Conservation (phyloP, 2,113 vertebrate species). For the Nycticryphes semicollaris region DNA sequence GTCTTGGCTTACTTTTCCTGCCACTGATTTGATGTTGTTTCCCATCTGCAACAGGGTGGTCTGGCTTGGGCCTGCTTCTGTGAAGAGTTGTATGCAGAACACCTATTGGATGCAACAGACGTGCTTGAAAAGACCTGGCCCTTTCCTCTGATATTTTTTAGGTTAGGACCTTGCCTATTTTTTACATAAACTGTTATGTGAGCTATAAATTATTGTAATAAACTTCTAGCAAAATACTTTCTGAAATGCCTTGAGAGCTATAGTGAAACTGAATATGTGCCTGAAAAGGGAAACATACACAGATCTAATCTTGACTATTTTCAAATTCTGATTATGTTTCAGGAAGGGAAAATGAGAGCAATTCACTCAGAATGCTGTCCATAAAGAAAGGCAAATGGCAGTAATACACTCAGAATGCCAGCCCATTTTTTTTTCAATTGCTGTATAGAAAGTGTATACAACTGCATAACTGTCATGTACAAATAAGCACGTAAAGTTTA, state of each 20-base stretch:
- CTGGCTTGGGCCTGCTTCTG: not conserved
- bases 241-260: not conserved
- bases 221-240: not conserved
- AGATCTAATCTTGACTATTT: not conserved
- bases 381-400: not conserved
- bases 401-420: not conserved
- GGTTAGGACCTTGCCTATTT: not conserved
- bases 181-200: not conserved
- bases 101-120: not conserved
- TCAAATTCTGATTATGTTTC: not conserved
- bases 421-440: not conserved
- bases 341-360: not conserved
- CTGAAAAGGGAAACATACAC: not conserved
- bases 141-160: not conserved
- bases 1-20: not conserved
- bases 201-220: not conserved
- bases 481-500: not conserved
- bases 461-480: not conserved
- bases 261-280: not conserved
- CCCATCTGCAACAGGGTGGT: not conserved
- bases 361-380: not conserved
- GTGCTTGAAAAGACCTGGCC: not conserved
- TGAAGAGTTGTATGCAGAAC: not conserved
- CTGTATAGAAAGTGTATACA: not conserved
- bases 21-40: not conserved